Percentiles rank a stretch among this genome's conserved stretches.
phyloP scores from a whole-genome alignment of 2,797 vertebrate species.

The Ciconia nigra region DNA sequence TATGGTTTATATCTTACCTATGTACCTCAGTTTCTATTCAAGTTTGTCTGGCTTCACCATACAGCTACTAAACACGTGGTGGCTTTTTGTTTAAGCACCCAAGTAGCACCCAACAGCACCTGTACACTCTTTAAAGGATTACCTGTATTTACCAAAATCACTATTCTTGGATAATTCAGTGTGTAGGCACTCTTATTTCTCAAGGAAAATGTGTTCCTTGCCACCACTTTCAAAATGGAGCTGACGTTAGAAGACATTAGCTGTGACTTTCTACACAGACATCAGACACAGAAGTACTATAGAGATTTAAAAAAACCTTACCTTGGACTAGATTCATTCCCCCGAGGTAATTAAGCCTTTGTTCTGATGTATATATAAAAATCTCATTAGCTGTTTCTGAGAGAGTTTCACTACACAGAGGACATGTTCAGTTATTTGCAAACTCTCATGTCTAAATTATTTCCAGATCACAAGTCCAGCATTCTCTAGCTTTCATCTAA shows the following conservation, averaged over 20 bases:
- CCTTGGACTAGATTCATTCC: not conserved
- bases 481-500: not conserved
- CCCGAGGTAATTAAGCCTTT: conserved; percentile 15
- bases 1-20: not conserved
- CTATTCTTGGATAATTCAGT: not conserved
- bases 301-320: not conserved
- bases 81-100: not conserved
- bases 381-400: not conserved
- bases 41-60: not conserved
- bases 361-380: not conserved
- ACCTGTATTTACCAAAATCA: not conserved
- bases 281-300: not conserved
- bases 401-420: not conserved
- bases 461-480: not conserved
- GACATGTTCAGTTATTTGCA: not conserved
- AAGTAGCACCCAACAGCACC: not conserved
- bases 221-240: not conserved
- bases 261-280: not conserved
- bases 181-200: not conserved
- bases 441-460: not conserved
- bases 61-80: not conserved
- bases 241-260: not conserved
- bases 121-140: not conserved
- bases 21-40: not conserved
- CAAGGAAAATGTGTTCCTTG: not conserved